Evolutionary conservation across 2,797 vertebrate species (phyloP), one percentile per base, ranked within the genome.

Genomic region (Odontamblyopus rebecca): DNA sequence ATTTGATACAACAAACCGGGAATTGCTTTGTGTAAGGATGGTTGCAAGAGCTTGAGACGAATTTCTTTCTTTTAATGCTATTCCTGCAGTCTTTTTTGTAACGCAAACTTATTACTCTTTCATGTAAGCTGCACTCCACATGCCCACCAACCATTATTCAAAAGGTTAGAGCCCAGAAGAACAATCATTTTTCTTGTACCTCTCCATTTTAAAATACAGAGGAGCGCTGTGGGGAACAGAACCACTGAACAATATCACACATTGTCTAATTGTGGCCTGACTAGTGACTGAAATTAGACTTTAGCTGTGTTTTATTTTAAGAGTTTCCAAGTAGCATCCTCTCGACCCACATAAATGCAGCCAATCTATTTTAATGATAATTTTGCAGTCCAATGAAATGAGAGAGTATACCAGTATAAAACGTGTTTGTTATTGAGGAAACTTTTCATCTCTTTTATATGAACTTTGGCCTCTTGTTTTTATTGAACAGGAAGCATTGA

Each of bases 1-100:
- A 79, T 84, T 85, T 85, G 77, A 86, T 86, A 79, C 48, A 86
- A 84, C 80, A 88, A 87, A 89, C 74, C 51, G 83, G 86, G 82
- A 86, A 91, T 84, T 82, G 85, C 79, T 81, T 85, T 88, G 74
- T 62, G 78, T 86, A 73, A 72, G 59, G 63, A 73, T 69, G 81
- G 78, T 81, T 81, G 77, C 77, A 62, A 41, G 51, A 70, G 75
- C 74, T 69, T 77, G 72, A 74, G 73, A 70, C 75, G 59, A 79
- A 85, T 73, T 65, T 72, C 68, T 63, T 60, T 29, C 57, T 60
- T 29, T 78, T 75, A 72, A 68, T 73, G 50, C 80, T 85, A 82
- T 86, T 88, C 83, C 78, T 79, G 75, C 67, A 48, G 73, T 63
- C 72, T 61, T 69, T 80, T 69, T 60, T 32, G 35, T 76, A 84